These are phyloP conservation scores for Lepeophtheirus nordmannii DNA, from an alignment of 2,888 invertebrate genomes.

Conservation along the genomic window DNA sequence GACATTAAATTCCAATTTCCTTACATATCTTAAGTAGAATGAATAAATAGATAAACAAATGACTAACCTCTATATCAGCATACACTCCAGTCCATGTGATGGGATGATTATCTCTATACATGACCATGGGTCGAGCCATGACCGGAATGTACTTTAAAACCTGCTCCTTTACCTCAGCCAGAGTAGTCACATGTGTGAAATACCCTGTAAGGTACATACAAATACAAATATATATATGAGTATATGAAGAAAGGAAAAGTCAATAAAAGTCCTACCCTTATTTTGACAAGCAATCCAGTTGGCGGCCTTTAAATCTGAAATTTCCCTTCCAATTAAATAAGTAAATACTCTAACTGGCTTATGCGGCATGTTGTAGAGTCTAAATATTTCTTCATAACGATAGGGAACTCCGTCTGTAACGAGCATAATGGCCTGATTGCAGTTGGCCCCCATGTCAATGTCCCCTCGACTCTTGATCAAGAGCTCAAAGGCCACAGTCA, in stretches of 20 bases:
- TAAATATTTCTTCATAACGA: constrained; percentile 57
- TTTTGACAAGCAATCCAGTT: constrained; percentile 98
- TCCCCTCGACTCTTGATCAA: constrained; percentile 38
- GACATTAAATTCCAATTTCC: no score
- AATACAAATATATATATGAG: not conserved
- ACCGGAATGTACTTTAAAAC: constrained; percentile 93
- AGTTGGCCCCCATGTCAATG: constrained; percentile 63
- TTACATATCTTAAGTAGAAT: no score
- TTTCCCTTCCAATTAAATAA: constrained; percentile 89
- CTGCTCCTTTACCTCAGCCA: constrained; percentile 93
- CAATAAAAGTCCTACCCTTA: constrained; percentile 49
- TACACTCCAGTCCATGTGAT: constrained; percentile 96
- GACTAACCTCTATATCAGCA: constrained; percentile 65
- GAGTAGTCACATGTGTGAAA: constrained; percentile 86
- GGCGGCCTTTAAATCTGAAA: constrained; percentile 78
- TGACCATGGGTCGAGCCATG: constrained; percentile 83
- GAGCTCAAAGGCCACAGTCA: constrained; percentile 65
- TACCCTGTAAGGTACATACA: constrained; percentile 49
- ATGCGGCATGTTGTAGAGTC: constrained; percentile 80
- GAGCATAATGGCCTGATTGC: constrained; percentile 96
- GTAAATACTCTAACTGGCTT: constrained; percentile 89
- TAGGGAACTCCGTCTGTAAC: constrained; percentile 97
- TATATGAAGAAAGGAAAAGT: no score
- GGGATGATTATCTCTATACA: constrained; percentile 63
- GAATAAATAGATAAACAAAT: no score